Evolutionary conservation across 2,797 vertebrate genomes (phyloP).

Genomic region (Ispidina picta): DNA sequence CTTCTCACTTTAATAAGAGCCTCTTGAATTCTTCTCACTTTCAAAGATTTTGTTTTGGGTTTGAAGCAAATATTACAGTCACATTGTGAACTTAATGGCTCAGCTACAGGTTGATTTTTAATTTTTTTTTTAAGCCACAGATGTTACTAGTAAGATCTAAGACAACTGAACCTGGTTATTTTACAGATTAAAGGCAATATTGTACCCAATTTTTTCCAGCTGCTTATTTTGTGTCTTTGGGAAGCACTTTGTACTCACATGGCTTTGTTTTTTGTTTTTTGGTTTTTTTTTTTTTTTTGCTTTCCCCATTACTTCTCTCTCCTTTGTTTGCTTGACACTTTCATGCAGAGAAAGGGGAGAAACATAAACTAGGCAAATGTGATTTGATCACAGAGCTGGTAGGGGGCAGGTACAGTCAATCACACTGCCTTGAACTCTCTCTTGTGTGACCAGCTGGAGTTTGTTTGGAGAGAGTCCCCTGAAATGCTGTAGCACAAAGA

Average conservation of each 20-base stretch:
- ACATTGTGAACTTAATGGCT: not conserved
- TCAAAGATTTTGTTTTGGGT: not conserved
- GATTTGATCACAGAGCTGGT: conserved; percentile 42
- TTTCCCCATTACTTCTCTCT: not conserved
- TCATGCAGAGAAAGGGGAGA: conserved; percentile 21
- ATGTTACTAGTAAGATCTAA: not conserved
- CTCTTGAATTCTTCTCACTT: conserved; percentile 6
- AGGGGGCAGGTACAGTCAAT: conserved; percentile 38
- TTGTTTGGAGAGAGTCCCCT: not conserved
- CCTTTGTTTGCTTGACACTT: conserved; percentile 43
- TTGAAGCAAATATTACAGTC: not conserved
- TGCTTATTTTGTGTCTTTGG: conserved; percentile 26
- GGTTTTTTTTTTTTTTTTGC: not conserved
- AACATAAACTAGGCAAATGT: conserved; percentile 25
- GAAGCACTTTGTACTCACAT: not conserved
- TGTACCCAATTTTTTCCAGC: not conserved
- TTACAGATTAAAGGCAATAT: conserved; percentile 44
- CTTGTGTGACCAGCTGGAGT: not conserved
- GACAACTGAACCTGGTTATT: not conserved
- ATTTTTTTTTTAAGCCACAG: not conserved
- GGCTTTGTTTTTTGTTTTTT: not conserved
- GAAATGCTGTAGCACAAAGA: not conserved
- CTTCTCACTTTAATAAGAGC: not conserved
- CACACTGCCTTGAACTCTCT: not conserved
- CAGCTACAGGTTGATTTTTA: not conserved